Conservation (phyloP, 1,140 invertebrate species). For the Drosophila kepulauana region DNA sequence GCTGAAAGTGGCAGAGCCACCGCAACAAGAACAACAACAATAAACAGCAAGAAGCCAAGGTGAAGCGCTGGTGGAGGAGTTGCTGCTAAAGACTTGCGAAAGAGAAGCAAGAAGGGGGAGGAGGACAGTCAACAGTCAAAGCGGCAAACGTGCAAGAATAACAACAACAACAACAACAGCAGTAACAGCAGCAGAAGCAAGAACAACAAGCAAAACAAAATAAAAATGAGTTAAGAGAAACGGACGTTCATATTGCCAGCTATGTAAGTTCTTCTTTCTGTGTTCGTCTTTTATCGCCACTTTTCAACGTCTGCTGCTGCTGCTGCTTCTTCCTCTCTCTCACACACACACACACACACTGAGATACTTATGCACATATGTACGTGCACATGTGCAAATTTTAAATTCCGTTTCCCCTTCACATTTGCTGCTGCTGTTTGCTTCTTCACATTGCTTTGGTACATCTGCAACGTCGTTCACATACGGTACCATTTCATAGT, state of each 20-base stretch:
- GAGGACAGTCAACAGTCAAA: slow-evolving; percentile 41
- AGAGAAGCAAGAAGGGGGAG: not conserved
- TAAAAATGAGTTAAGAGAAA: slow-evolving; percentile 76
- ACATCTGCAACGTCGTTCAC: slow-evolving; percentile 26
- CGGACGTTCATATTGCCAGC: slow-evolving; percentile 64
- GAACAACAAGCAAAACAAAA: slow-evolving; percentile 56
- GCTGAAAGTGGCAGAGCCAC: slow-evolving; percentile 70
- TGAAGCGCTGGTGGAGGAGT: slow-evolving; percentile 48
- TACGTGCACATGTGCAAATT: slow-evolving; percentile 60
- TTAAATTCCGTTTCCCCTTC: slow-evolving; percentile 43
- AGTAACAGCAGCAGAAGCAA: slow-evolving; percentile 39
- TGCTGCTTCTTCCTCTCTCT: slow-evolving; percentile 6
- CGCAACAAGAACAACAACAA: slow-evolving; percentile 29
- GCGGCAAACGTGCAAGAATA: slow-evolving; percentile 70
- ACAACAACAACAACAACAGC: slow-evolving; percentile 47
- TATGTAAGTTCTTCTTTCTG: slow-evolving; percentile 36
- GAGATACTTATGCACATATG: slow-evolving; percentile 4
- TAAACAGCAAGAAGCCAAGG: slow-evolving; percentile 63
- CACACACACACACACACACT: slow-evolving; percentile 12
- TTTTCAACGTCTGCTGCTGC: slow-evolving; percentile 31
- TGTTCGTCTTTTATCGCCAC: slow-evolving; percentile 40
- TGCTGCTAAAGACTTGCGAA: not conserved
- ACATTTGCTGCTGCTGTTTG: not conserved
- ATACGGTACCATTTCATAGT: slow-evolving; percentile 22
- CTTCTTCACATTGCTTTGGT: not conserved